Percentiles rank a stretch among this genome's conserved stretches.
These are phyloP conservation scores for Cantharis nigra DNA, from an alignment of 2,888 invertebrate species.

Conservation along the genomic window DNA sequence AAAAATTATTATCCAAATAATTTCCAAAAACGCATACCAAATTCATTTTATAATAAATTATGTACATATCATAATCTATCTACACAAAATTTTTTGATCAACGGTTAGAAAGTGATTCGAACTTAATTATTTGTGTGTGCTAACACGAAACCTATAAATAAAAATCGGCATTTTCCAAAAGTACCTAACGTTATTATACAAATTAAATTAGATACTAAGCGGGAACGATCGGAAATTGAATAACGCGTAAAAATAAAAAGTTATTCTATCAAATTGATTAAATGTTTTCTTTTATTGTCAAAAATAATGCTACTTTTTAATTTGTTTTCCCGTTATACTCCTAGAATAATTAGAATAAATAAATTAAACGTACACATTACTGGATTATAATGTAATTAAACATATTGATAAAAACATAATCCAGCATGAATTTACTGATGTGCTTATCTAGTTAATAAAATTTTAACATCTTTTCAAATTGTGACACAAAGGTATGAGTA, in stretches of 20 bases:
- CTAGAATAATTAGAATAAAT: not conserved
- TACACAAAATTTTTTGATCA: not conserved
- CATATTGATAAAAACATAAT: not conserved
- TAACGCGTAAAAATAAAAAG: not conserved
- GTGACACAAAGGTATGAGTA: not conserved
- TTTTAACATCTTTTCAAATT: not conserved
- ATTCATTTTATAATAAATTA: not conserved
- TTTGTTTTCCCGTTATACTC: not conserved
- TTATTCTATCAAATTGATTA: not conserved
- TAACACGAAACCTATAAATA: not conserved
- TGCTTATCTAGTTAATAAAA: not conserved
- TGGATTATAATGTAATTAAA: not conserved
- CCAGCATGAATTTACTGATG: too few relatives aligned
- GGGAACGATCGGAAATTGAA: not conserved
- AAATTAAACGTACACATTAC: too few relatives aligned
- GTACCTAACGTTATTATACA: not conserved
- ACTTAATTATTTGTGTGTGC: not conserved
- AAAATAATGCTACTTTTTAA: not conserved
- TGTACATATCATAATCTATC: not conserved
- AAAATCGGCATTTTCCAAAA: not conserved
- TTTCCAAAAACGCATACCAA: not conserved
- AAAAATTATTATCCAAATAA: not conserved
- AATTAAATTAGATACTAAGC: not conserved
- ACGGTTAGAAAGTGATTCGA: not conserved
- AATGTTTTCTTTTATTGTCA: not conserved